A percentile compares a stretch with the other conserved stretches of the same genome.
Evolutionary conservation across 2,113 vertebrate species (phyloP).

Genomic region (Edolisoma coerulescens): DNA sequence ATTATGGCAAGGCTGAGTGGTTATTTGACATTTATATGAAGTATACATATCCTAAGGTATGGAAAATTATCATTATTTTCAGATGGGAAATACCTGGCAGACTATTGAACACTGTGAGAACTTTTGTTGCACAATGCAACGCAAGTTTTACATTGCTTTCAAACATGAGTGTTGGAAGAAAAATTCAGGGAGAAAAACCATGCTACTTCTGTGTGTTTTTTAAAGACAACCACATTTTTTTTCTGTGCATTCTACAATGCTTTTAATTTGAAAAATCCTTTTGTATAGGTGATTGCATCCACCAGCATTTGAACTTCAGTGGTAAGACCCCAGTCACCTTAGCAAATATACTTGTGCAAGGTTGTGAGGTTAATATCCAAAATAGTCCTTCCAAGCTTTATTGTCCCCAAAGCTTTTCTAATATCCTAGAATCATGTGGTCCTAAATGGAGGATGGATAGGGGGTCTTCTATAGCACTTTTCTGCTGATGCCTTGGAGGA

Average conservation of each 20-base stretch:
- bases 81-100: background rate
- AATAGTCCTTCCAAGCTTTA: background rate
- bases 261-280: background rate
- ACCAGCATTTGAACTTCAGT: background rate
- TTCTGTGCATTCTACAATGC: background rate
- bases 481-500: background rate
- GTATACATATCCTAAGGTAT: background rate
- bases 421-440: background rate
- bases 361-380: background rate
- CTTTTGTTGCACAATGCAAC: background rate
- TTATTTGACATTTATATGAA: conserved; percentile 17
- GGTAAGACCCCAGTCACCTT: background rate
- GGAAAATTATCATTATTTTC: conserved; percentile 41
- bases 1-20: background rate
- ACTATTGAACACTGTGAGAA: background rate
- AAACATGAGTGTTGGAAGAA: background rate
- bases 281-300: background rate
- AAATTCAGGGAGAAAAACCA: background rate
- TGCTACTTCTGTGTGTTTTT: background rate
- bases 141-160: background rate
- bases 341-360: background rate
- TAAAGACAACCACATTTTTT: background rate
- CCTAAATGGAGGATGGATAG: background rate
- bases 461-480: background rate
- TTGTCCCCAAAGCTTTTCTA: background rate